Evolutionary conservation across 1,140 invertebrate genomes (phyloP), one percentile per base, ranked within the genome.

Genomic region (Sweltsa coloradensis): DNA sequence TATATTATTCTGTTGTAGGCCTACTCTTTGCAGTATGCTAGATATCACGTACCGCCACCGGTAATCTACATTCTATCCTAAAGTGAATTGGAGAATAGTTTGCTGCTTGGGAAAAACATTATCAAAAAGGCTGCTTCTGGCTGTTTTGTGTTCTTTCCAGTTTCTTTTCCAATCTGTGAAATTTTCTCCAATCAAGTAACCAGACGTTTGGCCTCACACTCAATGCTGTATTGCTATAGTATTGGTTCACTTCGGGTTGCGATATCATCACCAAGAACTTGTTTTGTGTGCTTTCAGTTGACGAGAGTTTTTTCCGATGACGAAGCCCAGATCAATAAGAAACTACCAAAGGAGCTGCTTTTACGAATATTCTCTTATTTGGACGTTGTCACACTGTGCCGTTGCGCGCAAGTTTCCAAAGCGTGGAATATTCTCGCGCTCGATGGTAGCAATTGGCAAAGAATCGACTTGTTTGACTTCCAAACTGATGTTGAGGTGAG

Each of bases 391-490:
- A 92, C 94, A 26, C 70, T 99, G 55, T 99, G 96, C 68, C 75
- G 95, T 56, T 99, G 94, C 79, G 95, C 95, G 53, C 95, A 98
- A 78, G 79, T 83, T 7, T 97, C 90, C 54, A 91, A 90, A 74
- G 76, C 85, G 65, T 99, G 96, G 96, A 98, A 99, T 69, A 75
- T 94, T 37, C 70, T 99, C 53, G 96, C 96, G 34, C 72, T 99
- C 49, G 96, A 99, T 71, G 96, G 96, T 45, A 97, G 91, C 58
- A 99, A 98, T 68, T 99, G 96, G 96, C 94, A 98, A 68, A 78
- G 88, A 65, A 96, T 99, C 61, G 93, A 99, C 72, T 72, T 99
- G 29, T 99, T 99, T 73, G 82, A 94, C 68, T 99, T 98, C 69
- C 96, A 99, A 68, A 84, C 81, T 60, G 95, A 98, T 73, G 89